Conservation (phyloP, 2,888 invertebrate genomes). For the Eutolmus rufibarbis region DNA sequence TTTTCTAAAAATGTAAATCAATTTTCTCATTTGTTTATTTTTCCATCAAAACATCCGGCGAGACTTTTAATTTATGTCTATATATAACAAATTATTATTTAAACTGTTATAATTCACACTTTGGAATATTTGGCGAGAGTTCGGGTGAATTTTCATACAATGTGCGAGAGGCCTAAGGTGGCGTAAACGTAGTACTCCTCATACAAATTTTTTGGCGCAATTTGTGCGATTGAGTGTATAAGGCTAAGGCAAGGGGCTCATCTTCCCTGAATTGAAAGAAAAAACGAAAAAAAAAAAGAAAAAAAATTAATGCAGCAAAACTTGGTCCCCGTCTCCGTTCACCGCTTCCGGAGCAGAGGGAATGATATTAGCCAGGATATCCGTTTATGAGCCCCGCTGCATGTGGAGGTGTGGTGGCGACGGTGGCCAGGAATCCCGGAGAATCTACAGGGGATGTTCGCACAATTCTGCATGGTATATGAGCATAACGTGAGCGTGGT, state of each 20-base stretch:
- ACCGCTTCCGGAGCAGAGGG: background rate
- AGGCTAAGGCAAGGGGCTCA: background rate
- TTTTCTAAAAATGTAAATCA: too few species aligned
- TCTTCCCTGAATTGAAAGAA: background rate
- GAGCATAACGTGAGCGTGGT: conserved; percentile 19
- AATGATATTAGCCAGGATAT: conserved; percentile 33
- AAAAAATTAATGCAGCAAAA: conserved; percentile 18
- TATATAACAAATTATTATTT: too few species aligned
- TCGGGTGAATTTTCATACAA: background rate
- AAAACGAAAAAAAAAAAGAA: too few species aligned
- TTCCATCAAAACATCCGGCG: too few species aligned
- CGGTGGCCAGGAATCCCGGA: background rate
- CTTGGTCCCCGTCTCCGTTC: background rate
- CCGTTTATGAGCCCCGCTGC: conserved; percentile 28
- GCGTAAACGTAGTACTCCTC: background rate
- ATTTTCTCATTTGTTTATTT: too few species aligned
- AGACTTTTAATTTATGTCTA: too few species aligned
- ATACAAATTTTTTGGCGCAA: background rate
- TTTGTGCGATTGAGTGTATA: background rate
- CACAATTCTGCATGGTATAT: conserved; percentile 12
- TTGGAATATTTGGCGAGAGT: background rate
- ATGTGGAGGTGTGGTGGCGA: background rate
- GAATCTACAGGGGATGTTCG: background rate
- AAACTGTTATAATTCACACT: too few species aligned
- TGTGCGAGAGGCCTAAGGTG: background rate